A percentile compares a stretch with the other conserved stretches of the same genome.
phyloP scores from a whole-genome alignment of 2,797 vertebrate species.

The Alca torda region DNA sequence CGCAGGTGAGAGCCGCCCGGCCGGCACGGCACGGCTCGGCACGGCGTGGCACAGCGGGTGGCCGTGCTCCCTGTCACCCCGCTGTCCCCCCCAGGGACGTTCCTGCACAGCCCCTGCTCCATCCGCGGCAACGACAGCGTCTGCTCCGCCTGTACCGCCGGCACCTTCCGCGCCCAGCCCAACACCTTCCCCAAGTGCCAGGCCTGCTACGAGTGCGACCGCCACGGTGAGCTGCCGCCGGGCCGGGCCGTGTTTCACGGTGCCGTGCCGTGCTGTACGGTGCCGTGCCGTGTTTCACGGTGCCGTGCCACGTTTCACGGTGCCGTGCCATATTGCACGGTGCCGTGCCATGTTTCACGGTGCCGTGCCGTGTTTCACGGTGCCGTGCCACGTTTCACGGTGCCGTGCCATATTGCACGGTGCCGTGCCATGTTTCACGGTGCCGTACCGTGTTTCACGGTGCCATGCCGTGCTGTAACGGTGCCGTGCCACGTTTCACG shows the following conservation, averaged over 20 bases:
- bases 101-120: not conserved
- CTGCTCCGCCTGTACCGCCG: not conserved
- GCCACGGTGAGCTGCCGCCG: not conserved
- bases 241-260: accelerated
- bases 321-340: too few relatives aligned
- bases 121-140: accelerated
- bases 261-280: not conserved
- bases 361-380: too few relatives aligned
- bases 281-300: too few relatives aligned
- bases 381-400: too few relatives aligned
- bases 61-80: not conserved
- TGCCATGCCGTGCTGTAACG: too few relatives aligned
- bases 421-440: accelerated
- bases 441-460: not conserved
- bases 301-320: too few relatives aligned
- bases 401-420: not conserved
- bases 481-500: too few relatives aligned
- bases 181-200: conserved; percentile 7
- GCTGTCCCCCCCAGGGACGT: conserved; percentile 37
- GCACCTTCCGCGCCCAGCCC: conserved; percentile 56
- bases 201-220: conserved; percentile 65
- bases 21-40: accelerated
- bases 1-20: conserved; percentile 44
- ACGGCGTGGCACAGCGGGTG: not conserved
- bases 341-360: not conserved